phyloP scores from a whole-genome alignment of 2,888 invertebrate species.

The Tetrapedia diversipes region DNA sequence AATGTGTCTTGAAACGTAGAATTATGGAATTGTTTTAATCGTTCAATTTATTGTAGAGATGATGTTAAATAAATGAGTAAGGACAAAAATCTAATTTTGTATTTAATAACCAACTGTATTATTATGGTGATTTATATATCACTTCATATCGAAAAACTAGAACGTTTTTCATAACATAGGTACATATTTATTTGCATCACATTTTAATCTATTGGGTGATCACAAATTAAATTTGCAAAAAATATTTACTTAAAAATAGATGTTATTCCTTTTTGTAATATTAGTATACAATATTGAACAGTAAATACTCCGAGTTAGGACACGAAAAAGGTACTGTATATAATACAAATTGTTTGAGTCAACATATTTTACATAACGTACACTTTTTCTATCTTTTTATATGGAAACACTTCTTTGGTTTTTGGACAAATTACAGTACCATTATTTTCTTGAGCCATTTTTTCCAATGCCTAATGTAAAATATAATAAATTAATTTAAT shows the following conservation, averaged over 20 bases:
- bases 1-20: conserved; percentile 64
- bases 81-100: conserved; percentile 42
- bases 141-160: conserved; percentile 30
- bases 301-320: conserved; percentile 56
- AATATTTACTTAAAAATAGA: conserved; percentile 72
- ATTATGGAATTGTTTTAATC: conserved; percentile 69
- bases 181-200: conserved; percentile 15
- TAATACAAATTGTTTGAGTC: conserved; percentile 68
- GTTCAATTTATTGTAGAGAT: conserved; percentile 68
- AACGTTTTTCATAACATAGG: conserved; percentile 27
- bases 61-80: conserved; percentile 72
- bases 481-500: conserved; percentile 24
- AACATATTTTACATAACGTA: conserved; percentile 93
- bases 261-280: conserved; percentile 67
- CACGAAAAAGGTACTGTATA: conserved; percentile 57
- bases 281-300: conserved; percentile 68
- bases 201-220: conserved; percentile 45
- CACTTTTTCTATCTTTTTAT: conserved; percentile 97
- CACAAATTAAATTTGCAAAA: conserved; percentile 49
- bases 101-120: conserved; percentile 39
- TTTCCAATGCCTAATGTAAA: conserved; percentile 90
- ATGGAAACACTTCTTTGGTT: conserved; percentile 95
- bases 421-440: conserved; percentile 97
- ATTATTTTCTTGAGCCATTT: conserved; percentile 95
- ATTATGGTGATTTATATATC: conserved; percentile 15